Base-by-base conservation (phyloP, 2,888 invertebrate genomes). In the Mantis religiosa region DNA sequence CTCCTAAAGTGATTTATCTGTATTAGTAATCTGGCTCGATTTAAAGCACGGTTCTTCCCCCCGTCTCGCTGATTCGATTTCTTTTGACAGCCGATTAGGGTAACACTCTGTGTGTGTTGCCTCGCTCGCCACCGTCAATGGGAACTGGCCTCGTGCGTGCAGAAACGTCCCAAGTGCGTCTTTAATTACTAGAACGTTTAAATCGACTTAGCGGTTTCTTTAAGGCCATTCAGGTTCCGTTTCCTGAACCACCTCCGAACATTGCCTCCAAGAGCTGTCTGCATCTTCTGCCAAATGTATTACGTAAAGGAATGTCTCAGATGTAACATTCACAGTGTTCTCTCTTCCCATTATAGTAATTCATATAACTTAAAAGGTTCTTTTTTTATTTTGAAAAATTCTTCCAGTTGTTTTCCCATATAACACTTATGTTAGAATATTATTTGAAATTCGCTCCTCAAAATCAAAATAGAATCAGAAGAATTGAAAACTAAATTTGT, bases 31-130 rank as follows among this genome's bases (percentile, higher is more conserved):
- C 85, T 85, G 54, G 85, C 85, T 85, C 85, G 47, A 85, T 85
- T 85, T 85, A 85, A 85, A 47, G 47, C 84, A n/a, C 41, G 34
- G 7, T 20, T 84, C 34, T 47, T 85, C 84, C 30, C 84, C 84
- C 41, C 15, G n/a, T 4, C 28, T 28, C 34, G 27, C 88, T 88
- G 84, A 88, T 85, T 85, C 85, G 81, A 88, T 88, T 88, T 88
- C 34, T 84, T 84, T 41, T 88, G 88, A 88, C 85, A 88, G 71
- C 25, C 88, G 85, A 85, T 88, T 71, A 85, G 88, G 81, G 27
- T 47, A 47, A 47, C 85, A 47, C 27, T 28, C 28, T 41, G 20
- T 71, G 54, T 71, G 54, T 71, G 54, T 71, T 71, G 54, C 6
- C 20, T 71, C 20, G 54, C 54, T 71, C 20, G 54, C 54, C 54